Evolutionary conservation across 2,797 vertebrate species (phyloP), one percentile per base, ranked within the genome.

Genomic region (Lacerta viridis): DNA sequence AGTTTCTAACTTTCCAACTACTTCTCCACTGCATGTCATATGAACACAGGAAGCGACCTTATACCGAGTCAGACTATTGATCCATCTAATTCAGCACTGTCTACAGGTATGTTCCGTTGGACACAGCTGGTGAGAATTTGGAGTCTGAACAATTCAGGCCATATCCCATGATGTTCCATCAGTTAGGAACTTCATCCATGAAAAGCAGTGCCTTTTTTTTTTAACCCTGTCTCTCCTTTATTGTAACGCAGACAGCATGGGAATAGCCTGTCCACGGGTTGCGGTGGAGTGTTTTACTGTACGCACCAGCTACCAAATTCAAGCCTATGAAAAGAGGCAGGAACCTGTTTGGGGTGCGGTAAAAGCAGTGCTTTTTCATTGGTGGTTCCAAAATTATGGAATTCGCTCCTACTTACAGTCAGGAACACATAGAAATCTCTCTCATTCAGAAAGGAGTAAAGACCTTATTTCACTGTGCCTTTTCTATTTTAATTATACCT

Each of bases 261-360:
- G 29, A 85, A 13, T 2, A 39, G 64, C 43, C 78, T 81, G 79
- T 11, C 86, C 69, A 33, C 46, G 20, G 72, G 64, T 85, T 77
- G n/a, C 25, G 25, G 7, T 9, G 50, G 79, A 85, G 86, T 82
- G 13, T 92, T 89, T 96, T 89, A 79, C 84, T 95, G 82, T 96
- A 50, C 95, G 92, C 94, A 94, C 93, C 88, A 95, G 94, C 93
- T 95, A 96, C 93, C 95, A 96, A 95, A 94, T 94, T 93, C 94
- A 83, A 84, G 83, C 92, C 95, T 93, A 91, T 90, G 27, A 66
- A 71, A 55, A 89, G 82, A 23, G 91, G 86, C 92, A 25, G 82
- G 91, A 92, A 96, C 89, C 93, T 96, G 89, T 93, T 85, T 61
- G 78, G 79, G 86, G 84, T 89, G 88, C 88, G 81, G 20, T 46